phyloP scores from a whole-genome alignment of 2,888 invertebrate genomes.

The Nomada flava region DNA sequence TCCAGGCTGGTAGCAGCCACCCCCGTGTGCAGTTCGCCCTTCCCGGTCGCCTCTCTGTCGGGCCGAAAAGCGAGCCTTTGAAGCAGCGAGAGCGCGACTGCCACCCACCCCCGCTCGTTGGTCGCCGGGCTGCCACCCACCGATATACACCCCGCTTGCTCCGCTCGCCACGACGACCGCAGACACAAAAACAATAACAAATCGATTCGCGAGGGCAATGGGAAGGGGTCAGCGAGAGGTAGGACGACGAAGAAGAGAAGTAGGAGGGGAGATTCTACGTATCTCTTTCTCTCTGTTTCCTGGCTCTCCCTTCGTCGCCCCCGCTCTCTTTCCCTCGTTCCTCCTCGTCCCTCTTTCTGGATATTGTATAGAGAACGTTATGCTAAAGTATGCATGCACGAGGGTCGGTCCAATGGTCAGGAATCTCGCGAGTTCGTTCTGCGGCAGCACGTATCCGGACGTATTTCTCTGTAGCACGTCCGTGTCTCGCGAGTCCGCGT shows the following conservation, averaged over 20 bases:
- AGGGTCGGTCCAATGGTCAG: conserved; percentile 76
- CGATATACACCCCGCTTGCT: conserved; percentile 69
- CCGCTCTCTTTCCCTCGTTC: conserved; percentile 46
- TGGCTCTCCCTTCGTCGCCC: conserved; percentile 42
- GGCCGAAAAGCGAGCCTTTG: conserved; percentile 73
- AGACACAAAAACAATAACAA: conserved; percentile 84
- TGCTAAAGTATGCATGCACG: conserved; percentile 78
- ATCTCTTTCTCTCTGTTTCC: conserved; percentile 45
- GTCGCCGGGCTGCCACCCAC: conserved; percentile 58
- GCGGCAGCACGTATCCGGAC: conserved; percentile 72
- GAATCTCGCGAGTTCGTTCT: conserved; percentile 73
- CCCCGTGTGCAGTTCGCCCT: conserved; percentile 41
- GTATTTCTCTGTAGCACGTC: conserved; percentile 53
- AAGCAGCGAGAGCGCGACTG: conserved; percentile 61
- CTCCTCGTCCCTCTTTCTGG: conserved; percentile 72
- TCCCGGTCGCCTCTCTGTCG: conserved; percentile 67
- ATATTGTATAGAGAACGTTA: conserved; percentile 77
- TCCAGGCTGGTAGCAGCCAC: conserved; percentile 44
- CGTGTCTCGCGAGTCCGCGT: conserved; percentile 49
- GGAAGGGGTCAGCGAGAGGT: conserved; percentile 77
- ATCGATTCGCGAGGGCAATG: conserved; percentile 81
- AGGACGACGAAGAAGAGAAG: conserved; percentile 63
- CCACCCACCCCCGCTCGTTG: conserved; percentile 36
- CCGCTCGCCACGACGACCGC: conserved; percentile 79
- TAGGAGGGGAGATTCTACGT: conserved; percentile 62